Conservation (phyloP, 2,113 vertebrate genomes). For the Pterocles burchelli region DNA sequence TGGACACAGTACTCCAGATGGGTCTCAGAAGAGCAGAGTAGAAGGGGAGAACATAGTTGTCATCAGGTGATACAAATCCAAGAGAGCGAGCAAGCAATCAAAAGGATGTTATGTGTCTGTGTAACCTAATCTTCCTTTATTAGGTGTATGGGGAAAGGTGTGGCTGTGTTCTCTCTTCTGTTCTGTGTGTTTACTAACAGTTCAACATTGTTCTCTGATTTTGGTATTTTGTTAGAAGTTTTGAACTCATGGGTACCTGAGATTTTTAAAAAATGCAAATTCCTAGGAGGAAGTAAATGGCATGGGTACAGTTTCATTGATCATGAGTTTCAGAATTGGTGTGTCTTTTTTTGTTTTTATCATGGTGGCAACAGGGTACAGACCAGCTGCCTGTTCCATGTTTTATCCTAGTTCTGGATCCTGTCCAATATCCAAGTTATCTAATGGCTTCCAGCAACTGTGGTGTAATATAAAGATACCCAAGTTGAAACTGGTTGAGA, state of each 20-base stretch:
- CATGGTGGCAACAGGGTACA: neutral
- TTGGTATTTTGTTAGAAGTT: neutral
- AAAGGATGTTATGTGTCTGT: neutral
- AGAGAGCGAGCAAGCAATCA: neutral
- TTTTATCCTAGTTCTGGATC: neutral
- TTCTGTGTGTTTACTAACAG: rapidly evolving
- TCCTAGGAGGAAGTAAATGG: neutral
- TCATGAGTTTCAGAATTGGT: neutral
- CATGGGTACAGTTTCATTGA: rapidly evolving
- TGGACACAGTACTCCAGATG: too few relatives aligned
- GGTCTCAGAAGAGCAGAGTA: too few relatives aligned
- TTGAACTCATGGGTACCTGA: neutral
- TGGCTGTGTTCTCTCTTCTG: neutral
- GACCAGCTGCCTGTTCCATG: neutral
- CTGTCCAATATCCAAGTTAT: neutral
- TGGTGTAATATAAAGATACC: neutral
- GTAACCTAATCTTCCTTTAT: neutral
- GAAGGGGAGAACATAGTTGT: too few relatives aligned
- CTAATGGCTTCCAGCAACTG: neutral
- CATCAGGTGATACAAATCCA: neutral
- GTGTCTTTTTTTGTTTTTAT: neutral
- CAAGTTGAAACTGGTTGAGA: neutral
- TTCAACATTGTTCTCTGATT: neutral
- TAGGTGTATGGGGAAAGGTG: neutral
- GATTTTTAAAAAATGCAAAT: neutral